Conservation (phyloP, 2,888 invertebrate genomes). For the Scaptomyza flava region DNA sequence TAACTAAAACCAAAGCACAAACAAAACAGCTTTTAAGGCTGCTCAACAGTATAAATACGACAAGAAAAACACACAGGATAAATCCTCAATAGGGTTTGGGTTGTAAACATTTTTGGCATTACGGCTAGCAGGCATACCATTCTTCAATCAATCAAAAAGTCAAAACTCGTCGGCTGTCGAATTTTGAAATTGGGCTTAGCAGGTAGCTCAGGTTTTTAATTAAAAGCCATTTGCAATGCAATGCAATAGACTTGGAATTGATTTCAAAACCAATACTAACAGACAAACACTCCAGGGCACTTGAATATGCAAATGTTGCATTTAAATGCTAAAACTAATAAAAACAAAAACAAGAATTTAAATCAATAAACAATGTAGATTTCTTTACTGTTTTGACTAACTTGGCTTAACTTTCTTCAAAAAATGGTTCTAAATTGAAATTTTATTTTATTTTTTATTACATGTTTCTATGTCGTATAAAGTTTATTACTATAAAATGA, state of each 20-base stretch:
- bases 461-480: too few relatives aligned
- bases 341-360: too few relatives aligned
- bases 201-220: constrained; percentile 65
- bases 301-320: constrained; percentile 12
- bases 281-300: constrained; percentile 28
- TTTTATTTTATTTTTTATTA: too few relatives aligned
- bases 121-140: constrained; percentile 3
- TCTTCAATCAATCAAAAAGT: neutral
- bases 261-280: constrained; percentile 36
- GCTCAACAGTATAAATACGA: constrained; percentile 2
- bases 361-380: neutral
- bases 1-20: constrained; percentile 31
- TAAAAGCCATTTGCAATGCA: constrained; percentile 74
- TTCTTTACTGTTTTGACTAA: neutral
- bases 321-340: too few relatives aligned
- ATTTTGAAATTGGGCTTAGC: constrained; percentile 40
- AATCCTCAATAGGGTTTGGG: too few relatives aligned
- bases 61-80: neutral
- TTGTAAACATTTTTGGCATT: constrained; percentile 14
- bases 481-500: neutral
- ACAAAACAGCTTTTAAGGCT: constrained; percentile 31
- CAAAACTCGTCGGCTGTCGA: constrained; percentile 32
- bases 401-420: too few relatives aligned
- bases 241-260: constrained; percentile 67
- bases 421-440: too few relatives aligned